These are phyloP conservation scores for Berghia stephanieae DNA, from an alignment of 1,140 invertebrate species.

Conservation along the genomic window DNA sequence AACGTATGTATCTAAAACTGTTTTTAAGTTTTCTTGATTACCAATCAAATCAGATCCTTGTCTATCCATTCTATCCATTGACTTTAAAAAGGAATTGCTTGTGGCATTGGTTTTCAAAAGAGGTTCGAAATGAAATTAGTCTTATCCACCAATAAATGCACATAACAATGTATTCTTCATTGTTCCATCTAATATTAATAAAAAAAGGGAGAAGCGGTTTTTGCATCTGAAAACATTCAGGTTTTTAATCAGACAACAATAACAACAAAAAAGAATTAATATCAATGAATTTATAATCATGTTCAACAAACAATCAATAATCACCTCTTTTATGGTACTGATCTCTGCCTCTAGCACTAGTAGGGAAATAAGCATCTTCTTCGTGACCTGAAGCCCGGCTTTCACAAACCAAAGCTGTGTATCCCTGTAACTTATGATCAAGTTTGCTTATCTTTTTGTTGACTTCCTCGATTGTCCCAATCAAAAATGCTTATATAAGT, in stretches of 20 bases:
- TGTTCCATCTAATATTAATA: no score
- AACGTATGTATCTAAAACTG: neutral
- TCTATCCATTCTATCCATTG: no score
- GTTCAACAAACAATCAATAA: neutral
- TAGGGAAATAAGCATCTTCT: slow-evolving; percentile 33
- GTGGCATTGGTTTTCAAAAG: no score
- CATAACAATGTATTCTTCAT: no score
- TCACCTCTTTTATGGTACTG: slow-evolving; percentile 53
- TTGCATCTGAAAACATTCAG: no score
- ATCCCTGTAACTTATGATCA: slow-evolving; percentile 57
- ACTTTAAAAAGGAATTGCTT: no score
- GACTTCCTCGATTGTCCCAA: slow-evolving; percentile 63
- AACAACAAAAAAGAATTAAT: neutral
- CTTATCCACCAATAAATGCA: no score
- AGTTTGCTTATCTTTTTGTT: slow-evolving; percentile 60
- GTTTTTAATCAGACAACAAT: no score
- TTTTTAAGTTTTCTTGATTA: neutral
- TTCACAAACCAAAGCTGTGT: slow-evolving; percentile 58
- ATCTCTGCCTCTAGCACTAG: slow-evolving; percentile 48
- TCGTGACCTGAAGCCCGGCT: slow-evolving; percentile 53
- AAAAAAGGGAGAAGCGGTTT: no score
- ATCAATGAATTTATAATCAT: neutral
- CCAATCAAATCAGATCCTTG: no score
- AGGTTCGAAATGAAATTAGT: no score
- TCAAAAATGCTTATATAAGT: slow-evolving; percentile 59